Evolutionary conservation across 1,140 invertebrate species (phyloP), one percentile per base, ranked within the genome.

Genomic region (Kradibia gibbosae): DNA sequence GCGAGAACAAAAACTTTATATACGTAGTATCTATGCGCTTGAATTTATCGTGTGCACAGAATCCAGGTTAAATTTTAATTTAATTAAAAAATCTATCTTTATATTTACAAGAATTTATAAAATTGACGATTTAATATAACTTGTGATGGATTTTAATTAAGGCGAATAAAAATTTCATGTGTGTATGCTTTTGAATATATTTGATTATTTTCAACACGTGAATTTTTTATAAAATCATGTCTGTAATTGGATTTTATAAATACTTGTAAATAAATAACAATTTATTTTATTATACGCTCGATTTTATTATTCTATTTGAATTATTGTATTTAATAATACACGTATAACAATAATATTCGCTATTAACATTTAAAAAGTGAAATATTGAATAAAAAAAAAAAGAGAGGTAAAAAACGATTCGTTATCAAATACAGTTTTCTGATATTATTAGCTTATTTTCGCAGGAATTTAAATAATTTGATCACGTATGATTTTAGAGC

Each of bases 401-500:
- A n/a, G n/a, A n/a, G n/a, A n/a, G n/a, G n/a, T n/a, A n/a, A n/a
- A n/a, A 15, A 60, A 28, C 1, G 25, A 4, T 60, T 4, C 11
- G 2, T 60, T 28, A 31, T 25, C 10, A 0, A 65, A 65, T 48
- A 31, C n/a, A 48, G 48, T 71, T 71, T 71, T 48, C 10, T 17
- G 71, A 20, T 34, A 55, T 22, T 48, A 48, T 42, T 45, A 72
- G 13, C 28, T 28, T 31, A 45, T 48, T 28, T 25, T 31, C n/a
- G 22, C 4, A 10, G 17, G 20, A 74, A 55, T 34, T 74, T 34
- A 1, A 53, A 53, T 53, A 55, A 34, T 55, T 55, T 72, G 45
- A 72, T 72, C 70, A 13, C 48, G 70, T 72, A 72, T 36, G 36
- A 45, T 45, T 70, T 39, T 70, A 70, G 65, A 70, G 48, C 39